Evolutionary conservation across 2,797 vertebrate species (phyloP).

Genomic region (Oceanodroma leucorhoa): DNA sequence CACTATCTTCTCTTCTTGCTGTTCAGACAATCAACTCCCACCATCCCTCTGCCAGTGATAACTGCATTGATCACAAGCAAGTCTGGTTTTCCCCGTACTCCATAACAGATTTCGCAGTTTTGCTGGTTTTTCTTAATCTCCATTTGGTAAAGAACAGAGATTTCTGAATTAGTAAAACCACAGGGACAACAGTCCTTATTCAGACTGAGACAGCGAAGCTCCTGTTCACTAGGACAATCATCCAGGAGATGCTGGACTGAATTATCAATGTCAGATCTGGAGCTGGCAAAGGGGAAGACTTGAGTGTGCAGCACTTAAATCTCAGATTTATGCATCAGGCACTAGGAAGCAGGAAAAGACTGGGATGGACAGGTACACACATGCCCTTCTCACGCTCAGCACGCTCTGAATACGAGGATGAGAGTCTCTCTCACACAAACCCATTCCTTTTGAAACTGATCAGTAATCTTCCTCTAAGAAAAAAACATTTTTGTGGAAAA

Average conservation of each 20-base stretch:
- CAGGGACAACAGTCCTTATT: not conserved
- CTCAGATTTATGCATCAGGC: not conserved
- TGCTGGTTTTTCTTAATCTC: not conserved
- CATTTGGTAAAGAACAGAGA: not conserved
- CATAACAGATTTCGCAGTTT: not conserved
- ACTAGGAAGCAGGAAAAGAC: not conserved
- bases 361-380: not conserved
- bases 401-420: not conserved
- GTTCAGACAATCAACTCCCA: slow-evolving; percentile 23
- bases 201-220: not conserved
- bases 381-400: not conserved
- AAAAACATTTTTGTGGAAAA: not conserved
- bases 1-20: not conserved
- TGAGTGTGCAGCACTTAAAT: not conserved
- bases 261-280: not conserved
- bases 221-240: not conserved
- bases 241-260: not conserved
- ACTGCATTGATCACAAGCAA: not conserved
- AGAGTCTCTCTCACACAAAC: not conserved
- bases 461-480: not conserved
- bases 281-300: not conserved
- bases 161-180: not conserved
- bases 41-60: slow-evolving; percentile 24
- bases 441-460: not conserved
- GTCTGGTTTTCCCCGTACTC: not conserved